A percentile compares a stretch with the other conserved stretches of the same genome.
These are phyloP conservation scores for Cylindroiulus punctatus DNA, from an alignment of 2,888 invertebrate species.

Conservation along the genomic window DNA sequence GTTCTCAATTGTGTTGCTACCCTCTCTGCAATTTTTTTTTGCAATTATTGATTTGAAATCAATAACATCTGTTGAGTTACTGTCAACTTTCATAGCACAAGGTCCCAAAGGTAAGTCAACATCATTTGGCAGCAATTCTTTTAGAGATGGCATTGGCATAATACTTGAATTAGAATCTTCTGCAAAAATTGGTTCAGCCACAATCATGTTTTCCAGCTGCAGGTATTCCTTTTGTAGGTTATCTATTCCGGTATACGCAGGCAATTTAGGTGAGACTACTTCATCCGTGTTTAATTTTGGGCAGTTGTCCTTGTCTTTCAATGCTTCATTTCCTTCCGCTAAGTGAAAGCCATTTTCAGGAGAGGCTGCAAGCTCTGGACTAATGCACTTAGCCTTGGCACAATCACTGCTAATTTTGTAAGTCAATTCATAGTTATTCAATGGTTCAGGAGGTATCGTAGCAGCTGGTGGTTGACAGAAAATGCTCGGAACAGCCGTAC, in stretches of 20 bases:
- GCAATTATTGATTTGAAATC: not conserved
- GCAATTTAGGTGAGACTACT: not conserved
- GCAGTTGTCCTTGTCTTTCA: not conserved
- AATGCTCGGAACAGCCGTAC: not conserved
- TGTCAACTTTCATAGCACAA: not conserved
- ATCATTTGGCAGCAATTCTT: not conserved
- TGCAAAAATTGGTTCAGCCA: not conserved
- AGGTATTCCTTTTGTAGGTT: not conserved
- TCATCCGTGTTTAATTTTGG: not conserved
- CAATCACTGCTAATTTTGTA: not conserved
- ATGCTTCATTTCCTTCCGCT: not conserved
- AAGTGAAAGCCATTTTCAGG: not conserved
- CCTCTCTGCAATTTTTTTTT: not conserved
- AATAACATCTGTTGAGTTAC: not conserved
- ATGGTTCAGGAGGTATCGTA: not conserved
- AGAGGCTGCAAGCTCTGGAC: not conserved
- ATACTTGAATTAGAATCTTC: not conserved
- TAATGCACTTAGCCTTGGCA: not conserved
- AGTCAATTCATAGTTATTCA: not conserved
- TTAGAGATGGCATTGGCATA: not conserved
- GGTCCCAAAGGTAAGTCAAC: not conserved
- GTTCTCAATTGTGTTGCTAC: not conserved
- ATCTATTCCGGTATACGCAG: not conserved
- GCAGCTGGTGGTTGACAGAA: not conserved
- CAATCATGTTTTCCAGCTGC: conserved; percentile 16